A percentile compares a stretch with the other conserved stretches of the same genome.
These are phyloP conservation scores for Lucilia cuprina DNA, from an alignment of 1,140 invertebrate species.

Conservation along the genomic window DNA sequence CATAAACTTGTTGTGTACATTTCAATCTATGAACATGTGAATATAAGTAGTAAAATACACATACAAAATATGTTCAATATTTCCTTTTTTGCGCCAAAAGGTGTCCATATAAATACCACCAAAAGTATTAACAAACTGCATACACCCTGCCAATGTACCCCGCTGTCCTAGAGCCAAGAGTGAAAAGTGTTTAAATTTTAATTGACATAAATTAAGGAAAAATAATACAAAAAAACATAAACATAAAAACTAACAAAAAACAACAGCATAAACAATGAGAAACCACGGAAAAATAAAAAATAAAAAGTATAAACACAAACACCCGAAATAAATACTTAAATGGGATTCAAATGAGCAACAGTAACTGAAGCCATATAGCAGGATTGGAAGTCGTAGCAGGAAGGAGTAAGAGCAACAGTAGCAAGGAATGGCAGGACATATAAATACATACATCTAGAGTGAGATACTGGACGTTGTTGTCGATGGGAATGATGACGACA, in stretches of 20 bases:
- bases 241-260: not conserved
- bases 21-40: too few species aligned
- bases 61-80: not conserved
- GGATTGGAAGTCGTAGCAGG: not conserved
- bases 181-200: conserved; percentile 29
- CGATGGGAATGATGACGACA: not conserved
- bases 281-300: conserved; percentile 9
- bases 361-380: not conserved
- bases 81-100: not conserved
- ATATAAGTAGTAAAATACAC: not conserved
- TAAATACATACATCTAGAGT: not conserved
- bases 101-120: conserved; percentile 20
- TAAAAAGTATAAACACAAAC: not conserved
- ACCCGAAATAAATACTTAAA: conserved; percentile 34
- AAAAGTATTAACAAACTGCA: not conserved
- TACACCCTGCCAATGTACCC: not conserved
- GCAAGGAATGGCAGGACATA: not conserved
- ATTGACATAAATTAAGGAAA: conserved; percentile 32
- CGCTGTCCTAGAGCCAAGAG: not conserved
- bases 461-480: not conserved
- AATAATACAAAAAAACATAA: conserved; percentile 13
- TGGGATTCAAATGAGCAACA: conserved; percentile 31
- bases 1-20: too few species aligned
- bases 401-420: not conserved
- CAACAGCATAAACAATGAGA: conserved; percentile 12